Base-by-base conservation (phyloP, 37 sponge, comb jelly and placozoan genomes). In the Ephydatia muelleri region DNA sequence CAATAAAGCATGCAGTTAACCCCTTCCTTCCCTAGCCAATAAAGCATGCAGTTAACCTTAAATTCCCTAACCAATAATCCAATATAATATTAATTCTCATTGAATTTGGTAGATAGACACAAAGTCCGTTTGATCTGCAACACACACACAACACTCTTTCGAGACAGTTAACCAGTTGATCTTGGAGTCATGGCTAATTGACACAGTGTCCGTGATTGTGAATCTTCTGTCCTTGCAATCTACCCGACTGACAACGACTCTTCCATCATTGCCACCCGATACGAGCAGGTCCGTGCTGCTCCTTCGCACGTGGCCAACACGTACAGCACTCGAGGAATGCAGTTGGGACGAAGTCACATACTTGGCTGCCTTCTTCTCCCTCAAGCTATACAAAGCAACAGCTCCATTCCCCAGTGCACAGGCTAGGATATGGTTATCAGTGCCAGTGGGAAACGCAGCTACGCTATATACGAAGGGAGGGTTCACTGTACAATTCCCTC, bases 381-480 rank as follows among this genome's bases (percentile, higher is more conserved):
- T 34, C 27, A 80, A 34, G 29, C 72, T 48, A 49, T 87, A 91
- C 36, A 91, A 68, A 35, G 39, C 31, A 16, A 91, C 80, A 43
- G 67, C 33, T 28, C 93, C 90, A 74, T 86, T 86, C 3, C 89
- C 88, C 11, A 93, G 72, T 16, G 87, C 93, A 76, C 83, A 85
- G 13, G 70, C 91, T 39, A 89, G n/a, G 21, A 19, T 26, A 67
- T 72, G 39, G 4, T 49, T 76, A 26, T 57, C 16, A 11, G 1
- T 21, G 16, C 16, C 57, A 16, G 47, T 19, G 0, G 13, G 48
- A 0, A 77, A 37, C 8, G 68, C 16, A 2, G 73, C 81, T 5
- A 92, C 14, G 39, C 70, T 78, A 70, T 93, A 88, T 22, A 93
- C 91, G 81, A 93, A 82, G 31, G 93, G 93, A 65, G 93, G 93